Evolutionary conservation across 2,113 vertebrate species (phyloP).

Genomic region (Daboia siamensis): DNA sequence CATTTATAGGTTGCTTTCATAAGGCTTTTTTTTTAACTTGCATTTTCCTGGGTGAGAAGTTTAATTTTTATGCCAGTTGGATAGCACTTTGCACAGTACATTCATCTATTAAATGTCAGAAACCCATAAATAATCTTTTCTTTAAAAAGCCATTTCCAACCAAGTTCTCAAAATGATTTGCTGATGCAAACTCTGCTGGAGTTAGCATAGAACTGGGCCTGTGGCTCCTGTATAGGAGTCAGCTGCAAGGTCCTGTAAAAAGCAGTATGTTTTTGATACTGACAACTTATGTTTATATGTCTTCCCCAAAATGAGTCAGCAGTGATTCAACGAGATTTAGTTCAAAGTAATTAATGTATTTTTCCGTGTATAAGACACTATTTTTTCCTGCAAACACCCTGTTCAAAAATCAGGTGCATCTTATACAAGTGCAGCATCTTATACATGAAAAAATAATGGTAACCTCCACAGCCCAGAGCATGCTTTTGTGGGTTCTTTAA

Average conservation of each 20-base stretch:
- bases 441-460: too few species aligned
- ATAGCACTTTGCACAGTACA: constrained; percentile 26
- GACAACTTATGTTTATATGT: not conserved
- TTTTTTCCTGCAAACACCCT: too few species aligned
- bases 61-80: constrained; percentile 21
- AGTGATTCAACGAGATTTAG: not conserved
- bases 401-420: too few species aligned
- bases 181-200: not conserved
- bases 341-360: not conserved
- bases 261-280: not conserved
- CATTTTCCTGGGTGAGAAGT: not conserved
- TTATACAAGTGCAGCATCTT: too few species aligned
- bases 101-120: not conserved
- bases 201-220: not conserved
- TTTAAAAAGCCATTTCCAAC: not conserved
- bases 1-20: not conserved
- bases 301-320: not conserved
- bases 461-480: too few species aligned
- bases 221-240: not conserved
- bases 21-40: constrained; percentile 5
- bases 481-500: too few species aligned
- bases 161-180: not conserved
- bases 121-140: not conserved
- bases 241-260: not conserved
- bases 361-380: too few species aligned